These are phyloP conservation scores for Schmidtea mediterranea DNA, from an alignment of 1,140 invertebrate species.

Conservation along the genomic window DNA sequence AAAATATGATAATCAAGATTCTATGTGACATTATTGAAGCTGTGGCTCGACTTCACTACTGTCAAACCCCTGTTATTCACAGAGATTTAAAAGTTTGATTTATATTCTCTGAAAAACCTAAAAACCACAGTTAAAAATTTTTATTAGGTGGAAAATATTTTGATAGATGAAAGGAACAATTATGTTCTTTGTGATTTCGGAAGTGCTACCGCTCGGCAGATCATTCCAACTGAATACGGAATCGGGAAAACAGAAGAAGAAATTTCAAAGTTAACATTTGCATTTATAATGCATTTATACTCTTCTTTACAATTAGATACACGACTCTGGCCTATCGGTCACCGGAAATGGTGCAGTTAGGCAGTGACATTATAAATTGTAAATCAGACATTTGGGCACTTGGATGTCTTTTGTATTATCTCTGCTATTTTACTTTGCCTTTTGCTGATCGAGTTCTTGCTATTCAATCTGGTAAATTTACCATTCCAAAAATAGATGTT, in stretches of 20 bases:
- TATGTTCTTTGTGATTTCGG: constrained; percentile 69
- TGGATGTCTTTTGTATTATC: neutral
- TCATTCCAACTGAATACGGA: constrained; percentile 44
- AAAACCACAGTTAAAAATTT: constrained; percentile 5
- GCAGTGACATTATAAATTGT: constrained; percentile 42
- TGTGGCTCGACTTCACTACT: constrained; percentile 65
- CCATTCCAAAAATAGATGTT: neutral
- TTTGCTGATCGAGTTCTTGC: neutral
- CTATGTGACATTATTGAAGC: constrained; percentile 80
- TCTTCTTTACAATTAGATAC: constrained; percentile 30
- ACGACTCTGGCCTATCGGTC: constrained; percentile 70
- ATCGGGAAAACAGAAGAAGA: constrained; percentile 54
- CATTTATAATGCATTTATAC: neutral
- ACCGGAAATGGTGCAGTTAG: constrained; percentile 84
- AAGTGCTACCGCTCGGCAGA: constrained; percentile 44
- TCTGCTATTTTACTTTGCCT: constrained; percentile 1
- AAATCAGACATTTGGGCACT: constrained; percentile 4
- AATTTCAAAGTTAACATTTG: constrained; percentile 40
- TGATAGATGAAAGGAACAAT: constrained; percentile 44
- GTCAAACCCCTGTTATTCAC: constrained; percentile 75
- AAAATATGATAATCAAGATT: constrained; percentile 57
- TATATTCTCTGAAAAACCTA: neutral
- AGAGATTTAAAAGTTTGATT: constrained; percentile 78
- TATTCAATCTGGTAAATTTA: constrained; percentile 1
- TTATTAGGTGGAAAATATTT: constrained; percentile 55